Base-by-base conservation (phyloP, 2,113 vertebrate species). In the Herpetotheres cachinnans region DNA sequence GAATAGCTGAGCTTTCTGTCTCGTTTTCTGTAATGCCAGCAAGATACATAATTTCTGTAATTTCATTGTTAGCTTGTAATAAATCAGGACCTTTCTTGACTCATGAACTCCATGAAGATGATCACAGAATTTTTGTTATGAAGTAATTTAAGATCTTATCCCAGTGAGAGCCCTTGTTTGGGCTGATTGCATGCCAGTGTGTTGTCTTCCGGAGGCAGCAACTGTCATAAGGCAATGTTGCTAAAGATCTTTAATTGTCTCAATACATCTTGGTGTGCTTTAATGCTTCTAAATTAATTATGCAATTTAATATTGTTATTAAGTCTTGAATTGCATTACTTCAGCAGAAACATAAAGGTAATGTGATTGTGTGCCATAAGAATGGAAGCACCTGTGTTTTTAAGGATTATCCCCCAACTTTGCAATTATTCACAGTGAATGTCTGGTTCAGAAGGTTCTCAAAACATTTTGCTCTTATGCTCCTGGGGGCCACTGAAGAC, bases 251-350 rank as follows among this genome's bases (percentile, higher is more conserved):
- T 95, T 95, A 95, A 97, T 94, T 95, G 83, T 70, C 78, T 82
- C 89, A 66, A 46, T 96, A 91, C 29, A 95, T 97, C 95, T 80
- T 91, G 38, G 49, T 96, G 58, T 92, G 73, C 91, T 95, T 96
- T 95, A 95, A 89, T 94, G 86, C 70, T 26, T 89, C 46, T 97
- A 95, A 95, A 84, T 89, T 96, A 97, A 95, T 97, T 95, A 85
- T 47, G 49, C 73, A 79, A 85, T 95, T 95, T 94, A 93, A 94
- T 95, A 40, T 59, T 79, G 25, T 89, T 97, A 78, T 61, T 95
- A 86, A 86, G 72, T 86, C 78, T 85, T 65, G 61, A 91, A 94
- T 94, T 91, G 26, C 58, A 85, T 96, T 97, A 76, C 40, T 91
- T 95, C 89, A 82, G 89, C 89, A 85, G 62, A 92, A 92, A 85